phyloP scores from a whole-genome alignment of 2,797 vertebrate genomes.

The Sebastolobus alascanus region DNA sequence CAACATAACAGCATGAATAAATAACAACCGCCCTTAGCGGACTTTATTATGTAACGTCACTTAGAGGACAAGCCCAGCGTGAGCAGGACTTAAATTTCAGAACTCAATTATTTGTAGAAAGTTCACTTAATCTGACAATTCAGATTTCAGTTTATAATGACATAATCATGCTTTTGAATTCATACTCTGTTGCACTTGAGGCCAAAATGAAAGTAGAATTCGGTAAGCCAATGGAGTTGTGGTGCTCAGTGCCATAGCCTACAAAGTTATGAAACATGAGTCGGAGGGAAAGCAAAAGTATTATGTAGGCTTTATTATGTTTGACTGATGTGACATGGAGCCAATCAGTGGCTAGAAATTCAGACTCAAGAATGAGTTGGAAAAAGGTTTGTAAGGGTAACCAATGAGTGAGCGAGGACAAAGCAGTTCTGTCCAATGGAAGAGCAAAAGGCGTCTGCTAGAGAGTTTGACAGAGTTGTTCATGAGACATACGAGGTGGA shows the following conservation, averaged over 20 bases:
- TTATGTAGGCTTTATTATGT: not conserved
- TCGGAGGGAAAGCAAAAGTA: not conserved
- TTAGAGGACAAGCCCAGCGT: too few species aligned
- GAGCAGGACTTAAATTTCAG: too few species aligned
- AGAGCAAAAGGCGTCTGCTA: not conserved
- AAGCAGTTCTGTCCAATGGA: too few species aligned
- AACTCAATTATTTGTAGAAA: not conserved
- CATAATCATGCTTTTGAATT: not conserved
- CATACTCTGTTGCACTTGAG: not conserved
- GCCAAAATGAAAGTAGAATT: not conserved
- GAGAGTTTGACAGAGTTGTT: not conserved
- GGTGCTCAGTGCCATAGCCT: not conserved
- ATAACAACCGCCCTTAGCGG: too few species aligned
- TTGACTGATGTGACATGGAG: not conserved
- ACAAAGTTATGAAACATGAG: not conserved
- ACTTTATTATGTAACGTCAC: too few species aligned
- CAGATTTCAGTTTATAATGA: not conserved
- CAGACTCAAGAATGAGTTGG: not conserved
- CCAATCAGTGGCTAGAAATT: not conserved
- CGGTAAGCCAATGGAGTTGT: not conserved
- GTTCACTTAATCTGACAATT: not conserved
- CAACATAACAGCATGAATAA: too few species aligned
- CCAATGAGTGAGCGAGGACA: not conserved
- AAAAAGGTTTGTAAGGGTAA: too few species aligned
- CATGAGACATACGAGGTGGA: not conserved